These are phyloP conservation scores for Megaceryle alcyon DNA, from an alignment of 2,797 vertebrate species.

Conservation along the genomic window DNA sequence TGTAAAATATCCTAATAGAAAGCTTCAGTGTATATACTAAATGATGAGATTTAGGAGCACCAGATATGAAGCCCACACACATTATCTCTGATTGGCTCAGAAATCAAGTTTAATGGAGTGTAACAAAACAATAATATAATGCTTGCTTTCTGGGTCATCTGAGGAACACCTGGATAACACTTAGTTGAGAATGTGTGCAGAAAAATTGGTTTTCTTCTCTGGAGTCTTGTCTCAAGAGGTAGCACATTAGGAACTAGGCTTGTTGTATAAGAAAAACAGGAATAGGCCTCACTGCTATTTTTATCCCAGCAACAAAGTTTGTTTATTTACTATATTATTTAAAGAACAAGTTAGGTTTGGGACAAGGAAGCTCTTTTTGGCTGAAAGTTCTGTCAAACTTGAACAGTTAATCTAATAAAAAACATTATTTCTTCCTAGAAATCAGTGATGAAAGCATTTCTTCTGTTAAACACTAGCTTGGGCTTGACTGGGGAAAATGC, in stretches of 20 bases:
- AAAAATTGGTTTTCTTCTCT: conserved; percentile 33
- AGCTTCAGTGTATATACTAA: conserved; percentile 61
- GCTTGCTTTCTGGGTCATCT: conserved; percentile 47
- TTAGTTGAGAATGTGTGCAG: not conserved
- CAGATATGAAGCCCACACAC: conserved; percentile 22
- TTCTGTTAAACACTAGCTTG: not conserved
- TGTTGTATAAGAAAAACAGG: not conserved
- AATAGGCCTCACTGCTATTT: not conserved
- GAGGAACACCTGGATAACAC: conserved; percentile 36
- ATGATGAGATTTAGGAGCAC: conserved; percentile 47
- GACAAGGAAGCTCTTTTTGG: not conserved
- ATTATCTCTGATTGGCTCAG: conserved; percentile 31
- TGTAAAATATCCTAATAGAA: conserved; percentile 70
- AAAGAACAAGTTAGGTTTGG: not conserved
- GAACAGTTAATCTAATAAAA: not conserved
- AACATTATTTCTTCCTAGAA: not conserved
- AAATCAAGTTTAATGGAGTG: conserved; percentile 58
- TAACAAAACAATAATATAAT: conserved; percentile 46
- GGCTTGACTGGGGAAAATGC: not conserved
- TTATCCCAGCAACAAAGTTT: not conserved
- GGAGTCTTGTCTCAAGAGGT: not conserved
- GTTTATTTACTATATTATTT: not conserved
- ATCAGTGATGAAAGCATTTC: not conserved
- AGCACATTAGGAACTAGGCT: not conserved
- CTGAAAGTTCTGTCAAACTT: not conserved